Evolutionary conservation across 1,140 invertebrate species (phyloP), one percentile per base, ranked within the genome.

Genomic region (Acyrthosiphon pisum): DNA sequence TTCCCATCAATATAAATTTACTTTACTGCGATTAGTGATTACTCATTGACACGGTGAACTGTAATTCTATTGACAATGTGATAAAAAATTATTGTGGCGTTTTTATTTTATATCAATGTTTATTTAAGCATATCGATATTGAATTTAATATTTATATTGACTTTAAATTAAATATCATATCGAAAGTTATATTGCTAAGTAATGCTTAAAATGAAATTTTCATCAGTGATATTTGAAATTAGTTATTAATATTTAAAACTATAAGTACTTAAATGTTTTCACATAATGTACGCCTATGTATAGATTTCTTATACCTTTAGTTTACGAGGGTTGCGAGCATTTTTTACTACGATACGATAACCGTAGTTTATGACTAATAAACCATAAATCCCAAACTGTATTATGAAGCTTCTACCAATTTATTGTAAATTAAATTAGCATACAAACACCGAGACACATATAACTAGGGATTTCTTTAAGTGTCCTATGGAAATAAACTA

Each of bases 361-460:
- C 60, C 60, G n/a, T n/a, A n/a, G 60, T 76, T 76, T 76, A 76
- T 76, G 60, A 76, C n/a, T 76, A 76, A 76, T 76, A 76, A n/a
- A 76, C 60, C 11, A 30, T 60, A 60, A 60, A 11, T 60, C 26
- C 30, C 14, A 76, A 76, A 76, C 30, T 76, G 30, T 76, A 76
- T 18, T 6, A 76, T n/a, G 30, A 76, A 76, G 30, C n/a, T 44
- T 84, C 18, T 30, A 53, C n/a, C n/a, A 89, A 89, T 89, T 53
- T 89, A 53, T 89, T 35, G 22, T 35, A 23, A 89, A 44, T 89
- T 6, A 89, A 89, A 89, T 89, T 89, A 37, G 20, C 87, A 89
- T 89, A 89, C 86, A 88, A 88, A 88, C 86, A 48, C 86, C 18
- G 46, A 88, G 30, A 88, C 46, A 41, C 4, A 26, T 26, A 44